Evolutionary conservation across 2,888 invertebrate species (phyloP).

Genomic region (Limnephilus lunatus): DNA sequence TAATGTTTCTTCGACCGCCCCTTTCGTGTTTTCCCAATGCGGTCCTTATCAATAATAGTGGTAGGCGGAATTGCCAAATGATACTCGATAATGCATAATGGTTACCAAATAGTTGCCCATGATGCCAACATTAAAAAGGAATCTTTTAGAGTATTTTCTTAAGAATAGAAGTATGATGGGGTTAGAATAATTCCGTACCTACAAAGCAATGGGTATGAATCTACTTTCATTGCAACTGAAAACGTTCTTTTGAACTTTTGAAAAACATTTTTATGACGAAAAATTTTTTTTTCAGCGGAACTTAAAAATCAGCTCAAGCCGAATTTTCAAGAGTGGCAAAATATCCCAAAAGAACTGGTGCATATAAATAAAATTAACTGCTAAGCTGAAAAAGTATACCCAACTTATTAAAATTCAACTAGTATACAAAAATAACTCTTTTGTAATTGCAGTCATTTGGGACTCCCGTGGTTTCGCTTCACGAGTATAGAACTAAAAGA

Average conservation of each 20-base stretch:
- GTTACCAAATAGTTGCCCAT: not conserved
- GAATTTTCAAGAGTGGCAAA: too few relatives aligned
- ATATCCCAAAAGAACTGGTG: too few relatives aligned
- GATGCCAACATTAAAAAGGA: not conserved
- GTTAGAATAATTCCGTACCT: not conserved
- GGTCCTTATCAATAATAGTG: constrained; percentile 41
- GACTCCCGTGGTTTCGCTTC: too few relatives aligned
- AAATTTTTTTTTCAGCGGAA: too few relatives aligned
- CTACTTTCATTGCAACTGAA: not conserved
- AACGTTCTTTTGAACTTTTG: not conserved
- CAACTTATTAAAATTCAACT: too few relatives aligned
- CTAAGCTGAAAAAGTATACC: too few relatives aligned
- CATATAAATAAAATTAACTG: too few relatives aligned
- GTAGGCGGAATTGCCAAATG: constrained; percentile 30
- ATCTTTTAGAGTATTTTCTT: not conserved
- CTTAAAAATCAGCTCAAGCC: too few relatives aligned
- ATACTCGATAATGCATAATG: constrained; percentile 9
- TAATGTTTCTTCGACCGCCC: constrained; percentile 58
- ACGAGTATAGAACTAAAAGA: too few relatives aligned
- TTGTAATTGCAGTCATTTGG: too few relatives aligned
- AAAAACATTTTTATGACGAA: too few relatives aligned
- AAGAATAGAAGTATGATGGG: not conserved
- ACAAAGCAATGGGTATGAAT: not conserved
- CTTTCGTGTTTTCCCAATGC: constrained; percentile 59
- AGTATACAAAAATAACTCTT: too few relatives aligned